phyloP scores from a whole-genome alignment of 2,888 invertebrate species.

The Coenonympha arcania region DNA sequence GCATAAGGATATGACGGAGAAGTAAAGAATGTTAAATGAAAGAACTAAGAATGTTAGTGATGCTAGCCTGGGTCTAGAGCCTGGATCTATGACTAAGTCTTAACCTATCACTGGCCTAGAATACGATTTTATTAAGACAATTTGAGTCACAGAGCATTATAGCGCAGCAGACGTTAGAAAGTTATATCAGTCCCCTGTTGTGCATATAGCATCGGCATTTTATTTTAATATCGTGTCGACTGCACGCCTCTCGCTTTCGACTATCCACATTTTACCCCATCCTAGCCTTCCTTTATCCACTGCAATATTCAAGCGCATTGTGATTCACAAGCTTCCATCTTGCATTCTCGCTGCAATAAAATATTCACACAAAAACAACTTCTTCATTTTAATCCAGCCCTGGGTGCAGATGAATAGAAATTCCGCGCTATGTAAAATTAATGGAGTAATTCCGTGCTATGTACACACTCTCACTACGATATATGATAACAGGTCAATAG shows the following conservation, averaged over 20 bases:
- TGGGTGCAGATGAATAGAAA: conserved; percentile 10
- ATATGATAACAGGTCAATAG: not conserved
- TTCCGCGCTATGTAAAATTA: not conserved
- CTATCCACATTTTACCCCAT: conserved; percentile 40
- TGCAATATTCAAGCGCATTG: conserved; percentile 48
- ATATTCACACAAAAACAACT: conserved; percentile 41
- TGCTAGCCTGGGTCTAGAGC: no score
- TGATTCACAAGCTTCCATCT: conserved; percentile 44
- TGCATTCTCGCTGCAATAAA: conserved; percentile 44
- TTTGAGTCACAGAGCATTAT: conserved; percentile 31
- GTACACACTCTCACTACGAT: not conserved
- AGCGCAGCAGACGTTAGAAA: conserved; percentile 31
- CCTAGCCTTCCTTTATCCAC: conserved; percentile 39
- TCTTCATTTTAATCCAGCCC: conserved; percentile 27
- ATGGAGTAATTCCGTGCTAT: not conserved
- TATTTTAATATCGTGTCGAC: conserved; percentile 54
- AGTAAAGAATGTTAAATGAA: no score
- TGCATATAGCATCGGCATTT: conserved; percentile 39
- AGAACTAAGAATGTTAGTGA: no score
- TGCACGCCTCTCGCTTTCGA: conserved; percentile 37
- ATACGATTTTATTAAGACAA: conserved; percentile 29
- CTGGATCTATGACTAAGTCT: not conserved
- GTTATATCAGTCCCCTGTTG: conserved; percentile 33
- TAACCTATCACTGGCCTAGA: conserved; percentile 8
- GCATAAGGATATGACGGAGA: no score